Evolutionary conservation across 1,140 invertebrate genomes (phyloP).

Genomic region (Papilio xuthus): DNA sequence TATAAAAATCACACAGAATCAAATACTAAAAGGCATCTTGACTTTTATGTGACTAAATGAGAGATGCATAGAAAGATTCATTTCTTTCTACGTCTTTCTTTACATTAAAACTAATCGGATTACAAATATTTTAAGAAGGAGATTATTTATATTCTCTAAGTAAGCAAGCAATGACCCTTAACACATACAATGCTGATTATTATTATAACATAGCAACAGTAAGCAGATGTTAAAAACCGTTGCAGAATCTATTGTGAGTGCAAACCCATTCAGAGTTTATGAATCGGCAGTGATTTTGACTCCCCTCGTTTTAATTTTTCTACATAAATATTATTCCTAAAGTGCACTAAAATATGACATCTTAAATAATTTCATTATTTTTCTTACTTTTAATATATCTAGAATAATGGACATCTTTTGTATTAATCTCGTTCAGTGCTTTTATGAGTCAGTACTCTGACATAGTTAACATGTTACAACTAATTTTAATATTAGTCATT

Average conservation of each 20-base stretch:
- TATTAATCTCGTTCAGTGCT: constrained; percentile 40
- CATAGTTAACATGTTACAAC: constrained; percentile 34
- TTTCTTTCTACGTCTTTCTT: too few relatives aligned
- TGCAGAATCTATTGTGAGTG: constrained; percentile 72
- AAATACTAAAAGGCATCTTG: too few relatives aligned
- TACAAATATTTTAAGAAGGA: not conserved
- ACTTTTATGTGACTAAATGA: too few relatives aligned
- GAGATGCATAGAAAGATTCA: too few relatives aligned
- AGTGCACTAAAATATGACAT: constrained; percentile 1
- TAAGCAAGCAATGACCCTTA: not conserved
- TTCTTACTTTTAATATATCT: not conserved
- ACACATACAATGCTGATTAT: constrained; percentile 39
- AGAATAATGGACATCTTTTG: not conserved
- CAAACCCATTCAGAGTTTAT: constrained; percentile 57
- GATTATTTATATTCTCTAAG: not conserved
- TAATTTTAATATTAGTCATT: constrained; percentile 39
- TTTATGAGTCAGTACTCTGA: constrained; percentile 51
- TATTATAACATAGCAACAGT: constrained; percentile 34
- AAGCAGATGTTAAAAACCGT: constrained; percentile 79
- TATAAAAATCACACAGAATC: too few relatives aligned
- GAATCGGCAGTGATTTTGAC: constrained; percentile 59
- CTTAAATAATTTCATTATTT: not conserved
- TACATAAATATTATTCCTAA: constrained; percentile 36
- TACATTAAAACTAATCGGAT: not conserved
- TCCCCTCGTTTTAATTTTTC: constrained; percentile 58